Evolutionary conservation across 1,140 invertebrate genomes (phyloP).

Genomic region (Drosophila melanica): DNA sequence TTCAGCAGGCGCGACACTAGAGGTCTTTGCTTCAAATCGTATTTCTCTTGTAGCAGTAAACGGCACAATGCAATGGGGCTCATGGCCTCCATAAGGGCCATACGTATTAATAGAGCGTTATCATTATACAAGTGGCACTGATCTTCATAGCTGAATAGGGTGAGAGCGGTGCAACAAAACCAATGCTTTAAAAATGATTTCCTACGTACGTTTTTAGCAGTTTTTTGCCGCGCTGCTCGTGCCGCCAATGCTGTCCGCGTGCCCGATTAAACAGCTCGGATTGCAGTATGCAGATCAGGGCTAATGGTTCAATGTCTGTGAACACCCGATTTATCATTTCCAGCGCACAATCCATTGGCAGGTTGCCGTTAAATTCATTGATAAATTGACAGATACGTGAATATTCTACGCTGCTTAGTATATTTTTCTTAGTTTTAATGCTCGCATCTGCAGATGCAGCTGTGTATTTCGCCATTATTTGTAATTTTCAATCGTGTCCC

Average conservation of each 20-base stretch:
- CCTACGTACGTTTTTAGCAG: constrained; percentile 58
- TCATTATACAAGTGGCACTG: constrained; percentile 81
- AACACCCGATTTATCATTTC: constrained; percentile 77
- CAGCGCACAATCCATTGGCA: constrained; percentile 82
- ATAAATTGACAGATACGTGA: constrained; percentile 67
- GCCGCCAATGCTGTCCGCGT: constrained; percentile 84
- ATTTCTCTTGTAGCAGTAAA: constrained; percentile 87
- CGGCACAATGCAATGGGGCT: constrained; percentile 88
- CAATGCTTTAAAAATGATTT: neutral
- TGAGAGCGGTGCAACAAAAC: too few species aligned
- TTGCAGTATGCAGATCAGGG: constrained; percentile 86
- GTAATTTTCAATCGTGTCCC: neutral
- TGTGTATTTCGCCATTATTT: constrained; percentile 36
- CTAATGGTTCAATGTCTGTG: constrained; percentile 81
- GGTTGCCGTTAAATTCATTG: constrained; percentile 59
- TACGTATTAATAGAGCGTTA: constrained; percentile 85
- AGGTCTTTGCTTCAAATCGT: constrained; percentile 67
- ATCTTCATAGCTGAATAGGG: constrained; percentile 56
- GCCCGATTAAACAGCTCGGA: constrained; percentile 70
- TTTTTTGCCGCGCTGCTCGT: constrained; percentile 69
- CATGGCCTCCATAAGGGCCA: constrained; percentile 86
- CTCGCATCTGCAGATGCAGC: neutral
- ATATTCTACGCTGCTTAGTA: constrained; percentile 55
- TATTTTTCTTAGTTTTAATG: constrained; percentile 39
- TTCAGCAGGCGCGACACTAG: constrained; percentile 86